Evolutionary conservation across 2,113 vertebrate genomes (phyloP), one percentile per base, ranked within the genome.

Genomic region (Hemiscyllium ocellatum): DNA sequence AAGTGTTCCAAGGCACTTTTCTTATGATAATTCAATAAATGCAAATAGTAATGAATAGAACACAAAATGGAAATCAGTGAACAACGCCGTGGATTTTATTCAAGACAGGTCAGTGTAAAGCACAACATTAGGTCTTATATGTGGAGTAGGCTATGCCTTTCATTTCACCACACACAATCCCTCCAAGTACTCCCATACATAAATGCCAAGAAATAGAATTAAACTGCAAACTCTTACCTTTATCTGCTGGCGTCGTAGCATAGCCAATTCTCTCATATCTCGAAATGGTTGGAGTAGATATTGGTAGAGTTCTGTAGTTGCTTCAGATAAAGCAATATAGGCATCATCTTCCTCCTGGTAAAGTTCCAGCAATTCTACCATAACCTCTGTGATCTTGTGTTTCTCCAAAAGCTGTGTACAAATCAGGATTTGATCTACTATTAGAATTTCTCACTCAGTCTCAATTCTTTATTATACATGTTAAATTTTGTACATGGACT

Each of bases 231-330:
- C 66, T 85, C 6, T 96, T 98, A 99, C 99, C 99, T 99, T 99
- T 97, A 99, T 99, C 97, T 99, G 99, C 96, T 99, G 99, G 96
- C 99, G 97, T 96, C 98, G 97, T 95, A 99, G 97, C 98, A 99
- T 99, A 0, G 99, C 99, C 96, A 99, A 98, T 87, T 99, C 99
- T 96, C 99, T 97, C 99, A 99, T 99, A 97, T 99, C 99, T 97
- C 99, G 97, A 97, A 99, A 99, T 1, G 99, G 99, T 96, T 99
- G 99, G 2, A 99, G 97, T 96, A 99, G 97, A 96, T 99, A 99
- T 97, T 99, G 99, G 96, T 99, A 99, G 20, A 99, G 98, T 96
- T 99, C 98, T 0, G 98, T 99, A 0, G 98, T 99, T 0, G 99
- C 98, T 97, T 99, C 99, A 96, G 98, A 98, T 96, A 99, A 98